phyloP scores from a whole-genome alignment of 2,113 vertebrate species.

The Pomatostomus ruficeps region DNA sequence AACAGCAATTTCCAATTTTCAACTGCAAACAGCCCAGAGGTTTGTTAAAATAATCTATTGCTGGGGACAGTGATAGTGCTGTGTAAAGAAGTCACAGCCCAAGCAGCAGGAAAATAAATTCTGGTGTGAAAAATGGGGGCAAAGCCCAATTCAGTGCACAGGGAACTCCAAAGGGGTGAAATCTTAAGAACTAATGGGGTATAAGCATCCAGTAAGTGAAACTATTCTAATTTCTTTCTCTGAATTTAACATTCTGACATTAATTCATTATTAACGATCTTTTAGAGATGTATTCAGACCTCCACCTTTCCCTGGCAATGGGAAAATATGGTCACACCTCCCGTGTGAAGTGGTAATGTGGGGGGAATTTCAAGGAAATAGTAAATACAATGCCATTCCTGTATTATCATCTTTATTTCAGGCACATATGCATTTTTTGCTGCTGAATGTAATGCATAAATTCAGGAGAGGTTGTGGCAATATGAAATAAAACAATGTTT shows the following conservation, averaged over 20 bases:
- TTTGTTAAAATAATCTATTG: not conserved
- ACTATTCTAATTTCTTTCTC: not conserved
- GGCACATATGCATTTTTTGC: not conserved
- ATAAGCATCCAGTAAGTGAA: not conserved
- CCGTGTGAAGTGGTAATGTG: not conserved
- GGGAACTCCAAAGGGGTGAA: not conserved
- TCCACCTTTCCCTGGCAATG: not conserved
- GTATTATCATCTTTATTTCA: constrained; percentile 16
- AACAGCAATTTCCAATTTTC: not conserved
- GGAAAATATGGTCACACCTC: not conserved
- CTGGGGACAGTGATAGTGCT: not conserved
- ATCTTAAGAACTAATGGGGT: not conserved
- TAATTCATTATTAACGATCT: not conserved
- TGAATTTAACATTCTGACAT: not conserved
- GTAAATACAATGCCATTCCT: not conserved
- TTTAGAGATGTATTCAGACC: not conserved
- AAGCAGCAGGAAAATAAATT: not conserved
- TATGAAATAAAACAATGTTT: constrained; percentile 27
- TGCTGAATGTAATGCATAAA: not conserved
- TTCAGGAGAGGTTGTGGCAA: not conserved
- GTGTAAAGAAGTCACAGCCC: not conserved
- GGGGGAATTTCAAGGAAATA: not conserved
- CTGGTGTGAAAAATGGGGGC: not conserved
- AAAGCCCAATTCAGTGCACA: not conserved
- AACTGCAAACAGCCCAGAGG: not conserved